Evolutionary conservation across 1,140 invertebrate species (phyloP).

Genomic region (Microplitis demolitor): DNA sequence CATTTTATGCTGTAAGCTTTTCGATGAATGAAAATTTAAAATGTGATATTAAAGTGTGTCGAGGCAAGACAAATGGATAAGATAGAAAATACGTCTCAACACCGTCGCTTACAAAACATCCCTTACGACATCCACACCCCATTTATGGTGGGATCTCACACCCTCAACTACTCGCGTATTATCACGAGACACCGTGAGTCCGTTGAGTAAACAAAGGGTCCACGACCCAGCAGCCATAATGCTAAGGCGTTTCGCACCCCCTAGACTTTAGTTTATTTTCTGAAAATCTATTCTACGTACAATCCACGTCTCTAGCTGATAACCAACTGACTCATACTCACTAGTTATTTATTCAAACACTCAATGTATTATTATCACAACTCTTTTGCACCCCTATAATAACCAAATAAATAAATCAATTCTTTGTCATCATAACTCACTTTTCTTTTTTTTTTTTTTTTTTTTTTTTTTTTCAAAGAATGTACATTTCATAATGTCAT

Average conservation of each 20-base stretch:
- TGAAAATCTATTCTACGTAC: neutral
- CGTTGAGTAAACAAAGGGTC: constrained; percentile 25
- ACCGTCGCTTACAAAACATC: neutral
- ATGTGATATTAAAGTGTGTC: neutral
- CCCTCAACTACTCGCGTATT: constrained; percentile 13
- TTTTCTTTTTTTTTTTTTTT: neutral
- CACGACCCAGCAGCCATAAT: constrained; percentile 2
- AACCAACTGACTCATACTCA: neutral
- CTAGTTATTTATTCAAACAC: neutral
- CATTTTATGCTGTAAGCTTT: neutral
- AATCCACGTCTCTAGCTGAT: neutral
- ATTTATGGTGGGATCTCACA: constrained; percentile 17
- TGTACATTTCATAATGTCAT: neutral
- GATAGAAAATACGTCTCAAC: constrained; percentile 2
- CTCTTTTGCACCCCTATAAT: too few species aligned
- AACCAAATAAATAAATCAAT: too few species aligned
- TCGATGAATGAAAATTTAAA: constrained; percentile 10
- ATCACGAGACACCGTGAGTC: constrained; percentile 12
- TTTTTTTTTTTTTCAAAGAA: neutral
- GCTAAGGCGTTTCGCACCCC: neutral
- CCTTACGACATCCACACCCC: neutral
- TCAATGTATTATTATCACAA: too few species aligned
- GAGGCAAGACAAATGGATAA: neutral
- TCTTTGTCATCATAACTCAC: too few species aligned
- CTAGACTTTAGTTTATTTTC: neutral